A percentile compares a stretch with the other conserved stretches of the same genome.
Conservation (phyloP, 2,113 vertebrate genomes). For the Pungitius pungitius region DNA sequence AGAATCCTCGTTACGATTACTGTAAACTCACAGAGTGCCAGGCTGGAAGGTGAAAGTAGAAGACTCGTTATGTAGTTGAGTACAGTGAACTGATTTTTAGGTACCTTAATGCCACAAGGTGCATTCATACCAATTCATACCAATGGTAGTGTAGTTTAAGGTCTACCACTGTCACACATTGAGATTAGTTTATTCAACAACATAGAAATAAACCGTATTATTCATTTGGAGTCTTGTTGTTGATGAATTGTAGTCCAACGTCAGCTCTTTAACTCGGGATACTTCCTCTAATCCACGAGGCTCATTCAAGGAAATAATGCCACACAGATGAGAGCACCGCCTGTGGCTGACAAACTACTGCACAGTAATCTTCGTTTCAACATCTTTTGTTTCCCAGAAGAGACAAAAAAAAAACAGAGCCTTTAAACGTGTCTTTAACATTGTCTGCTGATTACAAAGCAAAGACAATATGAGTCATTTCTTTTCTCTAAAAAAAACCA, state of each 20-base stretch:
- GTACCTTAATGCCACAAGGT: too few relatives aligned
- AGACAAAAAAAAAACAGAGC: background rate
- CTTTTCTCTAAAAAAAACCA: conserved; percentile 6
- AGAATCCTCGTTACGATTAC: conserved; percentile 5
- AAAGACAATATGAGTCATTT: conserved; percentile 22
- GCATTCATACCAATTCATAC: too few relatives aligned
- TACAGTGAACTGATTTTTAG: too few relatives aligned
- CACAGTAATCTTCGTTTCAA: background rate
- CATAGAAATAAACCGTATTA: background rate
- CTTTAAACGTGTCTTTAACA: background rate
- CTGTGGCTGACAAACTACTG: background rate
- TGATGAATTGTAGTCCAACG: background rate
- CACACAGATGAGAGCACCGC: background rate
- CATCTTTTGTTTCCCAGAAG: background rate
- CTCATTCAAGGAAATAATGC: conserved; percentile 11
- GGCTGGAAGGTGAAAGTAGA: background rate
- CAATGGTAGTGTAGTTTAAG: background rate
- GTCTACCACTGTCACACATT: background rate
- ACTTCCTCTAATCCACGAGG: background rate
- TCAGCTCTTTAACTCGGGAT: background rate
- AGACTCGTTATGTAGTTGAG: background rate
- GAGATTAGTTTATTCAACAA: background rate
- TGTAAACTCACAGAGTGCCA: background rate
- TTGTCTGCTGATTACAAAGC: conserved; percentile 24
- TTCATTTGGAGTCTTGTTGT: background rate